Evolutionary conservation across 2,888 invertebrate species (phyloP).

Genomic region (Spisula subtruncata): DNA sequence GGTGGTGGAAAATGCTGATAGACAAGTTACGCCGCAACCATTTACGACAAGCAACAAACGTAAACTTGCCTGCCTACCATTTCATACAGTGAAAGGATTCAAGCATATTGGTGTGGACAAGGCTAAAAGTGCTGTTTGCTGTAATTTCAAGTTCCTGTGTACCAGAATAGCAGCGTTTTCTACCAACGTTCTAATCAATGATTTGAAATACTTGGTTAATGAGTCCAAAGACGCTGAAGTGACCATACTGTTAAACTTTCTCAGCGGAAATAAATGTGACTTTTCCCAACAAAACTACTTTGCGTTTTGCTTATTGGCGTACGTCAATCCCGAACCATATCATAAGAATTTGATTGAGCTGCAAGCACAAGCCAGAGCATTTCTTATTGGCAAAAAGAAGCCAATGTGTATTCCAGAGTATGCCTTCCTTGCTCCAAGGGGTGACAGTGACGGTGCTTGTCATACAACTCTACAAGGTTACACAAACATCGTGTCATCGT

Average conservation of each 20-base stretch:
- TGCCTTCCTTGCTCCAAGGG: constrained; percentile 76
- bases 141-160: constrained; percentile 79
- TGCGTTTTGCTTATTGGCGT: constrained; percentile 77
- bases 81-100: constrained; percentile 76
- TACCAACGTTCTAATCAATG: constrained; percentile 90
- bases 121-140: constrained; percentile 76
- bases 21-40: constrained; percentile 84
- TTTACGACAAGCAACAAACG: constrained; percentile 75
- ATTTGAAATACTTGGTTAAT: constrained; percentile 93
- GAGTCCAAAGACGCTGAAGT: constrained; percentile 94
- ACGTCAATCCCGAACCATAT: constrained; percentile 62
- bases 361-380: constrained; percentile 67
- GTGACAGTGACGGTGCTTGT: constrained; percentile 68
- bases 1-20: constrained; percentile 81
- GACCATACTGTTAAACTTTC: constrained; percentile 89
- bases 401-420: constrained; percentile 78
- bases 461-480: constrained; percentile 58
- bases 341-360: constrained; percentile 70
- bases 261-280: constrained; percentile 70
- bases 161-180: constrained; percentile 78
- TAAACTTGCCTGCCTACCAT: constrained; percentile 80
- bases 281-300: constrained; percentile 67
- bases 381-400: constrained; percentile 65
- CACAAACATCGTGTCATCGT: constrained; percentile 54
- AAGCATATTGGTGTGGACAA: constrained; percentile 61